Conservation (phyloP, 2,888 invertebrate genomes). For the Linnaemya vulpina region DNA sequence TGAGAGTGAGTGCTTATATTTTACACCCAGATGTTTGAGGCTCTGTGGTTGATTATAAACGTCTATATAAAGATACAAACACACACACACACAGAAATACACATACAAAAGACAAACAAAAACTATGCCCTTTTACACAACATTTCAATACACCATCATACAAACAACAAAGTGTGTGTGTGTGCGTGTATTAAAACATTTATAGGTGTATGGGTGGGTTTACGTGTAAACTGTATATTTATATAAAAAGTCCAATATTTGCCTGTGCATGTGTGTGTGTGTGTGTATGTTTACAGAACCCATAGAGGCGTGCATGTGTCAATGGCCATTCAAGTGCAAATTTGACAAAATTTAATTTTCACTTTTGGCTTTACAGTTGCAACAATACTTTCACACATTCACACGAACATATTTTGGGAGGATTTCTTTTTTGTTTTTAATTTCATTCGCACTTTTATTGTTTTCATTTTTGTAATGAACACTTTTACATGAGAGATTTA, state of each 20-base stretch:
- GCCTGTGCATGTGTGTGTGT: neutral
- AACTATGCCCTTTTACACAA: neutral
- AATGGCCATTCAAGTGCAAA: conserved; percentile 67
- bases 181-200: neutral
- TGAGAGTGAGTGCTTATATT: conserved; percentile 49
- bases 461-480: neutral
- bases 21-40: conserved; percentile 64
- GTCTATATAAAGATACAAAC: neutral
- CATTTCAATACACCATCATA: neutral
- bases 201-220: neutral
- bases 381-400: conserved; percentile 12
- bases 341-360: conserved; percentile 66
- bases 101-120: neutral
- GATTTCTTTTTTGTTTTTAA: neutral
- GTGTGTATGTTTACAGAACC: neutral
- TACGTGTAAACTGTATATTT: too few species aligned
- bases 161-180: neutral
- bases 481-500: neutral
- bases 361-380: conserved; percentile 59
- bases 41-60: conserved; percentile 49
- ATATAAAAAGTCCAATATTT: conserved; percentile 1
- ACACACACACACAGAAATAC: neutral
- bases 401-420: neutral
- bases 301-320: conserved; percentile 36
- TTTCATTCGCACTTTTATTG: neutral